A percentile compares a stretch with the other conserved stretches of the same genome.
These are phyloP conservation scores for Lapara coniferarum DNA, from an alignment of 2,888 invertebrate species.

Conservation along the genomic window DNA sequence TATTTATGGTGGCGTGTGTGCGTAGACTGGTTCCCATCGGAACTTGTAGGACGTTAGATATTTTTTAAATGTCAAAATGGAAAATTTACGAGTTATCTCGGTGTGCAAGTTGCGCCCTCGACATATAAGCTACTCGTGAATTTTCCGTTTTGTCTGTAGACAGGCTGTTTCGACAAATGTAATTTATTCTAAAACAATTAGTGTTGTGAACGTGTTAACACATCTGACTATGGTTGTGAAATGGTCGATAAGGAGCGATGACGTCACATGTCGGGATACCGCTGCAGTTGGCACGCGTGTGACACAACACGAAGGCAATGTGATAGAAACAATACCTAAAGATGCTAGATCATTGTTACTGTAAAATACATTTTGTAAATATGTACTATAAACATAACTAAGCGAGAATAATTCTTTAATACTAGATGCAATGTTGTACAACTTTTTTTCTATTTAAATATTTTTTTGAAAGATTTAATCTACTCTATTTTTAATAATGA, in stretches of 20 bases:
- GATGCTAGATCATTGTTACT: conserved; percentile 83
- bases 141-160: conserved; percentile 19
- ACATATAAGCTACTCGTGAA: conserved; percentile 9
- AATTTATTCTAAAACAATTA: conserved; percentile 34
- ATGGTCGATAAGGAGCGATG: conserved; percentile 42
- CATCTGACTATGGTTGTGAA: conserved; percentile 63
- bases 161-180: conserved; percentile 41
- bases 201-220: conserved; percentile 54
- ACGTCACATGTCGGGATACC: conserved; percentile 1
- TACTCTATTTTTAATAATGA: conserved; percentile 81
- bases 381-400: conserved; percentile 80
- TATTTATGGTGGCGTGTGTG: conserved; percentile 23
- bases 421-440: conserved; percentile 83
- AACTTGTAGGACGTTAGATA: conserved; percentile 17
- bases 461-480: conserved; percentile 82
- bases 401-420: conserved; percentile 74
- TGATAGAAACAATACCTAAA: conserved; percentile 82
- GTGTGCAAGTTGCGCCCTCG: background rate
- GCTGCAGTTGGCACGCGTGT: conserved; percentile 26
- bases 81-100: conserved; percentile 7
- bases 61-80: conserved; percentile 10
- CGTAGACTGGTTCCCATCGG: conserved; percentile 21
- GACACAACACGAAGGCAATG: conserved; percentile 63
- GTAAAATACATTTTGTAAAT: conserved; percentile 82
- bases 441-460: conserved; percentile 79